These are phyloP conservation scores for Glomeris maerens DNA, from an alignment of 1,140 invertebrate genomes.

Conservation along the genomic window DNA sequence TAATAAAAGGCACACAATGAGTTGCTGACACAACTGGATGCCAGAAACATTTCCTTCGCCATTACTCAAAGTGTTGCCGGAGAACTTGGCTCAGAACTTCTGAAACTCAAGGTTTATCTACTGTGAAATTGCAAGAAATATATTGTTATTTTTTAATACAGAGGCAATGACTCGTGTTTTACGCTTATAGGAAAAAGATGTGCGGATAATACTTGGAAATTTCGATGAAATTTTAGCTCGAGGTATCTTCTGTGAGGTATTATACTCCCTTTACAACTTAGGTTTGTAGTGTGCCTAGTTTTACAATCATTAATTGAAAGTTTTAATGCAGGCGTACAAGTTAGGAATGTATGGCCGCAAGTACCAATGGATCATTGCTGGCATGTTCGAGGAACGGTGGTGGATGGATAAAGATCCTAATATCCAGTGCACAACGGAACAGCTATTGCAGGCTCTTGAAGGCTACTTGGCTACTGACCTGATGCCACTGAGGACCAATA, in stretches of 20 bases:
- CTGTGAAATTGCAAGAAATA: conserved; percentile 2
- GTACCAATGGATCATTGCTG: conserved; percentile 94
- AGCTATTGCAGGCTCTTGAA: conserved; percentile 67
- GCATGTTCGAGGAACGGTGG: conserved; percentile 68
- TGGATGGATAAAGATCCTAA: conserved; percentile 32
- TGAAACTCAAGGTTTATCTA: conserved; percentile 52
- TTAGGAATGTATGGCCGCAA: conserved; percentile 64
- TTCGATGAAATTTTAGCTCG: conserved; percentile 90
- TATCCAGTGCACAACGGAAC: conserved; percentile 48
- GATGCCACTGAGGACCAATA: conserved; percentile 52
- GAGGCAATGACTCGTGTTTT: too few relatives aligned
- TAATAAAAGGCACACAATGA: conserved; percentile 84
- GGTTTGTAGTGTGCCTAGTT: neutral
- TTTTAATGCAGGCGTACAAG: conserved; percentile 38
- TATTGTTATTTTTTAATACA: conserved; percentile 7
- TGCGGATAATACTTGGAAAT: conserved; percentile 89
- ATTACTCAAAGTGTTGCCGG: conserved; percentile 88
- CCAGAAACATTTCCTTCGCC: conserved; percentile 59
- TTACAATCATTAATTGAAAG: conserved; percentile 5
- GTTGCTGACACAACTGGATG: conserved; percentile 75
- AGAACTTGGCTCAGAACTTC: conserved; percentile 65
- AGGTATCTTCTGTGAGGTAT: conserved; percentile 85
- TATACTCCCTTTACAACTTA: conserved; percentile 21
- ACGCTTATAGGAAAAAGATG: conserved; percentile 54
- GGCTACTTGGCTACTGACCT: conserved; percentile 80